phyloP scores from a whole-genome alignment of 1,140 invertebrate species.

The Brachionus rubens region DNA sequence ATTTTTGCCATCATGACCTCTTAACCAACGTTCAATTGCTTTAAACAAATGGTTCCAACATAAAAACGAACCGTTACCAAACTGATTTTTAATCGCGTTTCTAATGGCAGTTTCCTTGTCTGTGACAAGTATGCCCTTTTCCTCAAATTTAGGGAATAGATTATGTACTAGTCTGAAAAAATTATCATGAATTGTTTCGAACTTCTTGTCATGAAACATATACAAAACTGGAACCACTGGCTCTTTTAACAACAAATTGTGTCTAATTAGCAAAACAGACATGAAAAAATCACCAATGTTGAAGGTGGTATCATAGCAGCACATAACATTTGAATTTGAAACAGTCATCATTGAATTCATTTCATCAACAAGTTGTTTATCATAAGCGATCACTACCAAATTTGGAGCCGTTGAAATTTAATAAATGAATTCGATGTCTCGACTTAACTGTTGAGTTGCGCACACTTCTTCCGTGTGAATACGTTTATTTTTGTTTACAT shows the following conservation, averaged over 20 bases:
- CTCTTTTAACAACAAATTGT: neutral
- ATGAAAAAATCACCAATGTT: neutral
- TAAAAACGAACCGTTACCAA: too few species aligned
- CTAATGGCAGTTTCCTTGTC: too few species aligned
- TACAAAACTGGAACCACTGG: neutral
- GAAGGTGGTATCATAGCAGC: neutral
- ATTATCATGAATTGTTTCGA: neutral
- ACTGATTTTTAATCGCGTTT: too few species aligned
- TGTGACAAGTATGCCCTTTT: too few species aligned
- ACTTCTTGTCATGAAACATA: neutral
- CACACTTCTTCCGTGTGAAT: neutral
- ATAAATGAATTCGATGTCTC: neutral
- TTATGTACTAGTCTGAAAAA: neutral
- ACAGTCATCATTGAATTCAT: neutral
- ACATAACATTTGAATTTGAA: neutral
- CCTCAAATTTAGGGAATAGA: too few species aligned
- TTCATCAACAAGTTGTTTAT: neutral
- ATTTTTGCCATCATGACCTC: too few species aligned
- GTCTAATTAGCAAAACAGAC: neutral
- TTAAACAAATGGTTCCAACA: too few species aligned
- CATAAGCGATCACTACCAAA: neutral
- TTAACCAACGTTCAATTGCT: too few species aligned
- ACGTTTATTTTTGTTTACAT: neutral
- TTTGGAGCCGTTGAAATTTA: neutral
- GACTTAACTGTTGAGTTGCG: neutral